Conservation (phyloP, 2,888 invertebrate genomes). For the Sarcophaga subvicina region DNA sequence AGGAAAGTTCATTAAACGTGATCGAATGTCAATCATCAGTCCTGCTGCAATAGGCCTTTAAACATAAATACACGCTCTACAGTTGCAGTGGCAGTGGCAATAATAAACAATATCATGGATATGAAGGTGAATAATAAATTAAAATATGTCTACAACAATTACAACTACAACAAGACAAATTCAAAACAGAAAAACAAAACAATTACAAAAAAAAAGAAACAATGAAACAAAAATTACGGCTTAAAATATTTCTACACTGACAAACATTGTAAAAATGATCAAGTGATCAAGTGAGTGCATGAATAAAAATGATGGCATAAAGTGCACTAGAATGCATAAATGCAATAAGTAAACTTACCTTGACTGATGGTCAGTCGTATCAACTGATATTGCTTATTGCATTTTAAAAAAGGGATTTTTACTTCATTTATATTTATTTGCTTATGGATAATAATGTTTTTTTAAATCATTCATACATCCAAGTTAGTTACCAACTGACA, state of each 20-base stretch:
- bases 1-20: constrained; percentile 55
- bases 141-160: constrained; percentile 13
- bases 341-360: constrained; percentile 57
- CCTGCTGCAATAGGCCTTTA: constrained; percentile 44
- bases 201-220: neutral
- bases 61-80: neutral
- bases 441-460: constrained; percentile 1
- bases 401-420: constrained; percentile 49
- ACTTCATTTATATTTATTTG: neutral
- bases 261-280: constrained; percentile 37
- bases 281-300: constrained; percentile 13
- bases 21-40: constrained; percentile 59
- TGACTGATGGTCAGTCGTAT: constrained; percentile 50
- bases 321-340: constrained; percentile 47
- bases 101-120: constrained; percentile 48
- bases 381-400: constrained; percentile 48
- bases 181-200: no score
- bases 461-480: neutral
- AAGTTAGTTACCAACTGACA: neutral
- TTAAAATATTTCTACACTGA: constrained; percentile 53
- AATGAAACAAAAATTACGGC: constrained; percentile 5
- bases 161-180: constrained; percentile 8
- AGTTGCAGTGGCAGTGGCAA: constrained; percentile 1
- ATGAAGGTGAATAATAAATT: constrained; percentile 66
- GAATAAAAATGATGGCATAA: constrained; percentile 48